Evolutionary conservation across 2,113 vertebrate genomes (phyloP), one percentile per base, ranked within the genome.

Genomic region (Chiloscyllium plagiosum): DNA sequence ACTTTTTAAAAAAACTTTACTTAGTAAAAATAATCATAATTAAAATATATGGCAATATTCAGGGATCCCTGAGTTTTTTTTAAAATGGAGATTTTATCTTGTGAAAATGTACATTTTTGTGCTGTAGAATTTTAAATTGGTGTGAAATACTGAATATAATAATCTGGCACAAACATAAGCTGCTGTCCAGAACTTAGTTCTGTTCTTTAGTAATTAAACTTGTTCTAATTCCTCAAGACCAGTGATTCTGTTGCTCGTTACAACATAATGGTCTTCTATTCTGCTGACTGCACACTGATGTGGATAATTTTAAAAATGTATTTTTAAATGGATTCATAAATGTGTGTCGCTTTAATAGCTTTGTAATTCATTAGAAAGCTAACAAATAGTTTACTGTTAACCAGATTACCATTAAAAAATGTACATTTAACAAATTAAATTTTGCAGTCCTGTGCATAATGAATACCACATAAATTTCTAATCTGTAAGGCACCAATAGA

Each of bases 361-460:
- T 72, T 93, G 6, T 72, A 72, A 95, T 26, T 29, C 72, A 33
- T 95, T 47, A 52, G 29, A 52, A 72, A 94, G 66, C 94, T 50
- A 95, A 95, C 92, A 94, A 47, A 26, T 52, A 52, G 47, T 52
- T 95, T 70, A 95, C 69, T 52, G 42, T 29, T 52, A 95, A 72
- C n/a, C 94, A 95, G 94, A 37, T 76, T 95, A 95, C 19, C 94
- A 33, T 69, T 24, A 47, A 76, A 70, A 72, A 90, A 50, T 76
- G 69, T 95, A 95, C 69, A 95, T 72, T 95, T 33, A 72, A 95
- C 47, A 52, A 95, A 95, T 72, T 52, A 72, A 72, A 94, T 95
- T 95, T 50, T 95, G 94, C 94, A 95, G 94, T 95, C 94, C 68
- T 76, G 50, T 95, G 94, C 68, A 95, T 95, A 95, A 52, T 72